These are phyloP conservation scores for Drosophila monieri DNA, from an alignment of 2,888 invertebrate species.

Conservation along the genomic window DNA sequence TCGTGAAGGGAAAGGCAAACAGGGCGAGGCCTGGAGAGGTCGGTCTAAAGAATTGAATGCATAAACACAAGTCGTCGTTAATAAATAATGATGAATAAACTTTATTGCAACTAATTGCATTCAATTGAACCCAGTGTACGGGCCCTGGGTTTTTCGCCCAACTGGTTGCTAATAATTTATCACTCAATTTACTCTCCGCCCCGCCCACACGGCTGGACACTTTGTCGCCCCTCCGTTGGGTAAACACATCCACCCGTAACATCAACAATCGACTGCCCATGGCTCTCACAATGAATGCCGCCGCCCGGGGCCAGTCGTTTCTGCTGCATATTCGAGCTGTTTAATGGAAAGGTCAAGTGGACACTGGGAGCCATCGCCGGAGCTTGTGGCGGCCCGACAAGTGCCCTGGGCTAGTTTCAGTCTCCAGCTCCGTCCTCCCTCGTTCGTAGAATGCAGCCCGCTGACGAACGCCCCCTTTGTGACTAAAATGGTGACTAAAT, in stretches of 20 bases:
- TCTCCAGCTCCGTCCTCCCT: background rate
- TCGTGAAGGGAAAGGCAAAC: background rate
- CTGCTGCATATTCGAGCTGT: constrained; percentile 26
- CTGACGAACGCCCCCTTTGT: too few relatives aligned
- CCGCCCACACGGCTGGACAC: background rate
- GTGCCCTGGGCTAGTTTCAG: background rate
- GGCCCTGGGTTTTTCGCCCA: background rate
- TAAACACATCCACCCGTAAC: constrained; percentile 20
- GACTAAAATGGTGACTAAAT: too few relatives aligned
- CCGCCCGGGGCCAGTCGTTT: constrained; percentile 18
- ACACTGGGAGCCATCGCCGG: constrained; percentile 1
- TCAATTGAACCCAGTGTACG: constrained; percentile 54
- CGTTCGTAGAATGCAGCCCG: background rate
- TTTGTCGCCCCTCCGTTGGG: constrained; percentile 29
- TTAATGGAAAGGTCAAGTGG: constrained; percentile 32
- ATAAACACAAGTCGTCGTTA: constrained; percentile 32
- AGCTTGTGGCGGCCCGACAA: constrained; percentile 17
- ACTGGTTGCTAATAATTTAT: constrained; percentile 36
- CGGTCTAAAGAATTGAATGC: constrained; percentile 36
- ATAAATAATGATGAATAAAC: constrained; percentile 49
- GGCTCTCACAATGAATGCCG: constrained; percentile 27
- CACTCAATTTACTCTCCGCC: constrained; percentile 24
- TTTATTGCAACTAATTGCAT: constrained; percentile 68
- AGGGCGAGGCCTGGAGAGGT: constrained; percentile 1
- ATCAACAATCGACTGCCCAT: constrained; percentile 19